Percentiles rank a stretch among this genome's conserved stretches.
Evolutionary conservation across 2,797 vertebrate species (phyloP).

Genomic region (Apogon hyalosoma): DNA sequence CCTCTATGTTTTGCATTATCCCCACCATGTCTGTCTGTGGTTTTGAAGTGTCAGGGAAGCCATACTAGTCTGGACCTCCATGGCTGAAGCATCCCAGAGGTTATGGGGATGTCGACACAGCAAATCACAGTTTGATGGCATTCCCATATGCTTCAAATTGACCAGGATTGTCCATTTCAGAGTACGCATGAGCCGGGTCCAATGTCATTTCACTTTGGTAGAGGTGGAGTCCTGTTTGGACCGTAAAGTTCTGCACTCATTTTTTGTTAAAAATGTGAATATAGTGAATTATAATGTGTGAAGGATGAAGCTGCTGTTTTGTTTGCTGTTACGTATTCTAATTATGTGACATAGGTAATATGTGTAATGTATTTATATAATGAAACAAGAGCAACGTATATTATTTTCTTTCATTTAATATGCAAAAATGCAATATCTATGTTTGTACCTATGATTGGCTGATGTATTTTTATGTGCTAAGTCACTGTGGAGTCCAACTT

Average conservation of each 20-base stretch:
- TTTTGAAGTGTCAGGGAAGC: slow-evolving; percentile 67
- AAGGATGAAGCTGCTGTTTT: background rate
- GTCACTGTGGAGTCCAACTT: too few species aligned
- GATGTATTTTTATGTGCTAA: too few species aligned
- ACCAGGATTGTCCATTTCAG: slow-evolving; percentile 60
- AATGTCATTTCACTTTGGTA: background rate
- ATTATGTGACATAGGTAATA: too few species aligned
- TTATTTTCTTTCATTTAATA: too few species aligned
- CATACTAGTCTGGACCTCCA: slow-evolving; percentile 80
- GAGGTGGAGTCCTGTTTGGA: too few species aligned
- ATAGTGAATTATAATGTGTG: too few species aligned
- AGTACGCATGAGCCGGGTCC: slow-evolving; percentile 36
- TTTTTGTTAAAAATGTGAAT: background rate
- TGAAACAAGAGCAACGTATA: too few species aligned
- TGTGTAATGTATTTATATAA: too few species aligned
- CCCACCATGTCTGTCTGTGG: slow-evolving; percentile 56
- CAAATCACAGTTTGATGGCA: slow-evolving; percentile 87
- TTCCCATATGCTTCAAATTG: slow-evolving; percentile 86
- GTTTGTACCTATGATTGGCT: too few species aligned
- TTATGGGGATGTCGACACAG: slow-evolving; percentile 89
- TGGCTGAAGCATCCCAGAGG: slow-evolving; percentile 85
- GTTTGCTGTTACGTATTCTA: background rate
- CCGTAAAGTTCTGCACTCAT: too few species aligned
- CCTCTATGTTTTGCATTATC: slow-evolving; percentile 80
- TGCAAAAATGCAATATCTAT: too few species aligned